Evolutionary conservation across 1,140 invertebrate genomes (phyloP).

Genomic region (Tribolium castaneum): DNA sequence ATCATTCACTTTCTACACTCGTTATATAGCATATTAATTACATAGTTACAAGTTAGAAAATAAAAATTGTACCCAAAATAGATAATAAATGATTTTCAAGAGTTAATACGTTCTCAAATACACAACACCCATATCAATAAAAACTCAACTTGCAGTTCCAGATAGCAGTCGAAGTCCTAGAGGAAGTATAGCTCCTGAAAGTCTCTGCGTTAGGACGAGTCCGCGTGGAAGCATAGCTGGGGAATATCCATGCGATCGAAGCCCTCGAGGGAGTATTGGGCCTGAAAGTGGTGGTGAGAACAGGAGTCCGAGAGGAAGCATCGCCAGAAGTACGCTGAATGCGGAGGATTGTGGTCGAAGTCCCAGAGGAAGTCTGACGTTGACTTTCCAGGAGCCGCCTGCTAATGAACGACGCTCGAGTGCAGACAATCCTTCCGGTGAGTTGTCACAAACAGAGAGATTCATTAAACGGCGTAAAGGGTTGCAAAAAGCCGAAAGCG

Average conservation of each 20-base stretch:
- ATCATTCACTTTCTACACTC: no score
- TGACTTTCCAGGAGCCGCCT: slow-evolving; percentile 72
- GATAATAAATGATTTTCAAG: no score
- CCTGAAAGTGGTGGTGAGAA: slow-evolving; percentile 64
- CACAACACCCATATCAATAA: no score
- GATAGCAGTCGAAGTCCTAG: slow-evolving; percentile 69
- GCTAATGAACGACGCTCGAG: slow-evolving; percentile 70
- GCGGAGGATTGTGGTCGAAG: slow-evolving; percentile 66
- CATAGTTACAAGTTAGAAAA: no score
- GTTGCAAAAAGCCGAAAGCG: not conserved
- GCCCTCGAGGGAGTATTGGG: slow-evolving; percentile 72
- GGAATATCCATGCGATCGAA: slow-evolving; percentile 65
- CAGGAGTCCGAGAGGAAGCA: slow-evolving; percentile 72
- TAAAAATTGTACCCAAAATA: no score
- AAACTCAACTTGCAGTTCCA: no score
- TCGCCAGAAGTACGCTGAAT: slow-evolving; percentile 66
- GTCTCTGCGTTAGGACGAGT: slow-evolving; percentile 64
- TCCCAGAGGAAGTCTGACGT: slow-evolving; percentile 69
- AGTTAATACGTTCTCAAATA: no score
- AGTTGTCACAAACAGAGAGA: slow-evolving; percentile 31
- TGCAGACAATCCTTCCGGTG: slow-evolving; percentile 66
- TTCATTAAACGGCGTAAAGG: not conserved
- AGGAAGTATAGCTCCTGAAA: slow-evolving; percentile 70
- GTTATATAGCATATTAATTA: no score
- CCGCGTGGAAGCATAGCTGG: slow-evolving; percentile 72